Conservation (phyloP, 2,888 invertebrate species). For the Eledona agricola region DNA sequence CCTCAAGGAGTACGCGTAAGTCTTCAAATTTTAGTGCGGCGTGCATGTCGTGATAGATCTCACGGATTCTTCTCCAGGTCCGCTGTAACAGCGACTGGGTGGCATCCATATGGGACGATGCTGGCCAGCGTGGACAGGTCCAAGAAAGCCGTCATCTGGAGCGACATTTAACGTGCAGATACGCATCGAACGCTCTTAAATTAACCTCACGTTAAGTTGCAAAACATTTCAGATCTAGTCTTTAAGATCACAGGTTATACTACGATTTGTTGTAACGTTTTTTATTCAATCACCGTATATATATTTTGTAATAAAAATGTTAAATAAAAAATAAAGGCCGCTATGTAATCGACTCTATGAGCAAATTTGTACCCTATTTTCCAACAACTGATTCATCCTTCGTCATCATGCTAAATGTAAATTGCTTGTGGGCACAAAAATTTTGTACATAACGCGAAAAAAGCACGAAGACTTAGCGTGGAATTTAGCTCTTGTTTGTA, state of each 20-base stretch:
- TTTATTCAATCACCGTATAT: no score
- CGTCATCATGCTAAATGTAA: no score
- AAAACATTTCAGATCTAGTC: slow-evolving; percentile 16
- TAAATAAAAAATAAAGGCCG: no score
- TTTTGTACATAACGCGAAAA: no score
- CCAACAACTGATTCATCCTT: no score
- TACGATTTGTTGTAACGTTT: no score
- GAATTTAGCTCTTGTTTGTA: no score
- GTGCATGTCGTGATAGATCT: slow-evolving; percentile 43
- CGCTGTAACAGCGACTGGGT: slow-evolving; percentile 86
- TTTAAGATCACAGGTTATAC: slow-evolving; percentile 20
- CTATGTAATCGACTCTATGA: no score
- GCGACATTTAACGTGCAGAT: slow-evolving; percentile 61
- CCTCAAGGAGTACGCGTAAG: slow-evolving; percentile 85
- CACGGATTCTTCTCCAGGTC: slow-evolving; percentile 70
- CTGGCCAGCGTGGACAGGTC: slow-evolving; percentile 85
- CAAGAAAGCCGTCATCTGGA: slow-evolving; percentile 85
- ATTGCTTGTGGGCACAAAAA: no score
- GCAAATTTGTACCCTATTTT: no score
- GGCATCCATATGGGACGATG: slow-evolving; percentile 85
- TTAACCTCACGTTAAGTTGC: slow-evolving; percentile 16
- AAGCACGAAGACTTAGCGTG: no score
- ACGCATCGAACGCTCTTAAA: slow-evolving; percentile 8
- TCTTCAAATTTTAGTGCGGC: slow-evolving; percentile 46
- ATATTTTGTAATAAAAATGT: no score